Conservation (phyloP, 1,140 invertebrate species). For the Diorhabda elongata region DNA sequence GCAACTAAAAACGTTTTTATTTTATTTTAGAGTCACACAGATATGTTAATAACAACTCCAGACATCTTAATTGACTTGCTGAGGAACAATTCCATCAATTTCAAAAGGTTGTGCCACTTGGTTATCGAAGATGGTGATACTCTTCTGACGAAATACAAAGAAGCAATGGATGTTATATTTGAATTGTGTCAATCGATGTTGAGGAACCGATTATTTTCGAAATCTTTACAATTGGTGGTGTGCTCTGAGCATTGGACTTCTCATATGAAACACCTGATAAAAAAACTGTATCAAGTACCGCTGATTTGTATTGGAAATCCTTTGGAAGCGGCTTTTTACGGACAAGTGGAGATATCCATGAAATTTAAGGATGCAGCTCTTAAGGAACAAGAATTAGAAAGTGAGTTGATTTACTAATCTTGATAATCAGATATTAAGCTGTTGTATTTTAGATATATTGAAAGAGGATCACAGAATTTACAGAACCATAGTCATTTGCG, state of each 20-base stretch:
- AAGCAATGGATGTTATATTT: slow-evolving; percentile 29
- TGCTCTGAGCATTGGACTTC: slow-evolving; percentile 35
- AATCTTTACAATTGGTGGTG: slow-evolving; percentile 36
- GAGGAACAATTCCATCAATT: slow-evolving; percentile 30
- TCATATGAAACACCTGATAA: slow-evolving; percentile 32
- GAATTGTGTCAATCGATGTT: slow-evolving; percentile 30
- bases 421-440: neutral
- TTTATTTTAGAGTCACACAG: slow-evolving; percentile 27
- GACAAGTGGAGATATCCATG: slow-evolving; percentile 30
- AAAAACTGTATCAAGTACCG: slow-evolving; percentile 31
- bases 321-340: slow-evolving; percentile 41
- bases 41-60: slow-evolving; percentile 39
- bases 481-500: slow-evolving; percentile 39
- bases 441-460: slow-evolving; percentile 29
- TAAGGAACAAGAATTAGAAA: slow-evolving; percentile 25
- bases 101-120: slow-evolving; percentile 40
- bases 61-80: slow-evolving; percentile 27
- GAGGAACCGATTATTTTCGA: slow-evolving; percentile 18
- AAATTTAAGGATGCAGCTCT: slow-evolving; percentile 26
- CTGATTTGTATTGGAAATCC: slow-evolving; percentile 37
- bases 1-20: too few relatives aligned
- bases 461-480: slow-evolving; percentile 30
- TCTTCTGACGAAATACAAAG: slow-evolving; percentile 26
- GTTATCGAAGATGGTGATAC: slow-evolving; percentile 37
- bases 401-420: slow-evolving; percentile 21